Conservation (phyloP, 2,888 invertebrate genomes). For the Ditula angustiorana region DNA sequence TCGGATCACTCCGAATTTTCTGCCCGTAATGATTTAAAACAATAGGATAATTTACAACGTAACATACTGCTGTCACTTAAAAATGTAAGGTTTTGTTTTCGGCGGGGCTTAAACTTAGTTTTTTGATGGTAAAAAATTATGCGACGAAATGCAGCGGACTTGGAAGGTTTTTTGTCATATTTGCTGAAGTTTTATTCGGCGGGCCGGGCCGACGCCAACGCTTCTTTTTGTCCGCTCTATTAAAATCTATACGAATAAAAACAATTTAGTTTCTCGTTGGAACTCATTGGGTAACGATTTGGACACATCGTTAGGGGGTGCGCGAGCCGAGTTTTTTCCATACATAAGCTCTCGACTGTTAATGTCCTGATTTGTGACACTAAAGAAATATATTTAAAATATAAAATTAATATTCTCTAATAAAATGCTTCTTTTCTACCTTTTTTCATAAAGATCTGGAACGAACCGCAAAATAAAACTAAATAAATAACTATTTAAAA, state of each 20-base stretch:
- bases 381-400: too few species aligned
- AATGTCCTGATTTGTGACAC: too few species aligned
- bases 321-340: too few species aligned
- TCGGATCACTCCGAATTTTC: constrained; percentile 41
- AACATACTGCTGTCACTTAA: constrained; percentile 33
- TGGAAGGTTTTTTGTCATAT: constrained; percentile 33
- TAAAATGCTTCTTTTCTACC: too few species aligned
- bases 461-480: too few species aligned
- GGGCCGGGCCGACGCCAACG: not conserved
- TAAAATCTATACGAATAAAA: not conserved
- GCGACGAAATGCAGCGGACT: constrained; percentile 1
- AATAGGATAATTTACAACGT: constrained; percentile 52
- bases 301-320: too few species aligned
- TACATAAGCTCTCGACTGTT: too few species aligned
- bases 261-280: too few species aligned
- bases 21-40: constrained; percentile 47
- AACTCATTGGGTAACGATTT: too few species aligned
- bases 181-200: constrained; percentile 16
- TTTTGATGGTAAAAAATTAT: constrained; percentile 30
- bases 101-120: constrained; percentile 22
- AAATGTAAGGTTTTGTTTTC: constrained; percentile 24
- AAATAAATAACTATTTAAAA: too few species aligned
- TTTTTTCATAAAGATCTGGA: too few species aligned
- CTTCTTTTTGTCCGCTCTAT: not conserved
- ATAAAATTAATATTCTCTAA: too few species aligned